These are phyloP conservation scores for Ictidomys tridecemlineatus DNA, from an alignment of 2,113 vertebrate species.

Conservation along the genomic window DNA sequence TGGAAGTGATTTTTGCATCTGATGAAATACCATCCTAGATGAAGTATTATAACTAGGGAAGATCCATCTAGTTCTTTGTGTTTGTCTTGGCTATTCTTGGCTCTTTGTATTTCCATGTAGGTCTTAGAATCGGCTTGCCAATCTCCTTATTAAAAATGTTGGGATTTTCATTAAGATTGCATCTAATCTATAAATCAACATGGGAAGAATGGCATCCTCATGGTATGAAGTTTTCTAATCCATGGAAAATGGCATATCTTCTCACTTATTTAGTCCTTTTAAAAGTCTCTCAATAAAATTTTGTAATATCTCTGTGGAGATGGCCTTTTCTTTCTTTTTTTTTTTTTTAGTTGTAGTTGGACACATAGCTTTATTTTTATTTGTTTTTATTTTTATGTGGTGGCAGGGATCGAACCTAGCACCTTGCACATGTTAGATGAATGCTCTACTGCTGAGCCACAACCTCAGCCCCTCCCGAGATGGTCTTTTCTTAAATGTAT, in stretches of 20 bases:
- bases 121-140: background rate
- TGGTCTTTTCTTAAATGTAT: too few relatives aligned
- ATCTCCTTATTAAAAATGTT: background rate
- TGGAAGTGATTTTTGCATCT: background rate
- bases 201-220: background rate
- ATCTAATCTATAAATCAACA: background rate
- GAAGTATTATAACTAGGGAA: too few relatives aligned
- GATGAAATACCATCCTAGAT: too few relatives aligned
- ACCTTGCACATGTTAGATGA: too few relatives aligned
- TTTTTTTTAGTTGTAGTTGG: too few relatives aligned
- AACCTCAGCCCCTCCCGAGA: too few relatives aligned
- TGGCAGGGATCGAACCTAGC: too few relatives aligned
- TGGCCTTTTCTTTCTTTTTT: too few relatives aligned
- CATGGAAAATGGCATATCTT: background rate
- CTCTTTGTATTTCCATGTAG: background rate
- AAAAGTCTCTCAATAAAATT: background rate
- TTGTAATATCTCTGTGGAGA: background rate
- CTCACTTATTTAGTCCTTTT: background rate
- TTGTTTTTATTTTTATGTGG: too few relatives aligned
- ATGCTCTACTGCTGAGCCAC: too few relatives aligned
- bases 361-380: too few relatives aligned
- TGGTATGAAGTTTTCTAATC: background rate
- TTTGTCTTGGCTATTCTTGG: background rate
- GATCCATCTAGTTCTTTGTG: background rate
- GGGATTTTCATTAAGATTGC: background rate